These are phyloP conservation scores for Cosmia trapezina DNA, from an alignment of 2,888 invertebrate genomes.

Conservation along the genomic window DNA sequence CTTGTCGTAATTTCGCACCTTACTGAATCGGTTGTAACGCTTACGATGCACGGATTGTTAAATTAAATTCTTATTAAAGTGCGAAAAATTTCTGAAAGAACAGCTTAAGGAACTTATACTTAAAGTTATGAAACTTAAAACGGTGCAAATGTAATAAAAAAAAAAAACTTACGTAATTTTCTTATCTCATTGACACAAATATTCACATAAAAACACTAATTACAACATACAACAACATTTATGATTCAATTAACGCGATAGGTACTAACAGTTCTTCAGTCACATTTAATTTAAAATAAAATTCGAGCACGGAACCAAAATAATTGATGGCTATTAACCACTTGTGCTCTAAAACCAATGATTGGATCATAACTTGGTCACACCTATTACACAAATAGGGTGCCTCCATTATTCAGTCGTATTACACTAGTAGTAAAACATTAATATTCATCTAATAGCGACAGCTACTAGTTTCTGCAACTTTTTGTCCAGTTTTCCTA, in stretches of 20 bases:
- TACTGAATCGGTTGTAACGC: constrained; percentile 39
- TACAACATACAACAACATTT: not conserved
- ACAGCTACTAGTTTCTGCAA: constrained; percentile 62
- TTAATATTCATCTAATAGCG: constrained; percentile 55
- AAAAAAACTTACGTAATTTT: constrained; percentile 8
- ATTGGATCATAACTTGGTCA: constrained; percentile 32
- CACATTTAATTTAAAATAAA: not conserved
- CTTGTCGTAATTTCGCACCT: constrained; percentile 71
- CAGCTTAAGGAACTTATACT: constrained; percentile 38
- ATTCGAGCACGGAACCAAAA: not conserved
- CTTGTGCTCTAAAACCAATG: constrained; percentile 14
- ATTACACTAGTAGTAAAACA: constrained; percentile 51
- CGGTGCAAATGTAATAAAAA: constrained; percentile 21
- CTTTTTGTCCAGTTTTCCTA: constrained; percentile 65
- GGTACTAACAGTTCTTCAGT: not conserved
- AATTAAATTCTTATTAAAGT: constrained; percentile 63
- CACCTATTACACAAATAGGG: constrained; percentile 33
- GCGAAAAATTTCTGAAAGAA: constrained; percentile 34
- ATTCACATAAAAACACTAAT: not conserved
- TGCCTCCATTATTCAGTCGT: constrained; percentile 53
- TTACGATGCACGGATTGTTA: constrained; percentile 58
- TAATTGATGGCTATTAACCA: constrained; percentile 11
- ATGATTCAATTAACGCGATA: constrained; percentile 18
- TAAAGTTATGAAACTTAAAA: constrained; percentile 17
- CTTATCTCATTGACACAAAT: constrained; percentile 2